Evolutionary conservation across 2,888 invertebrate species (phyloP), one percentile per base, ranked within the genome.

Genomic region (Tipula vernalis): DNA sequence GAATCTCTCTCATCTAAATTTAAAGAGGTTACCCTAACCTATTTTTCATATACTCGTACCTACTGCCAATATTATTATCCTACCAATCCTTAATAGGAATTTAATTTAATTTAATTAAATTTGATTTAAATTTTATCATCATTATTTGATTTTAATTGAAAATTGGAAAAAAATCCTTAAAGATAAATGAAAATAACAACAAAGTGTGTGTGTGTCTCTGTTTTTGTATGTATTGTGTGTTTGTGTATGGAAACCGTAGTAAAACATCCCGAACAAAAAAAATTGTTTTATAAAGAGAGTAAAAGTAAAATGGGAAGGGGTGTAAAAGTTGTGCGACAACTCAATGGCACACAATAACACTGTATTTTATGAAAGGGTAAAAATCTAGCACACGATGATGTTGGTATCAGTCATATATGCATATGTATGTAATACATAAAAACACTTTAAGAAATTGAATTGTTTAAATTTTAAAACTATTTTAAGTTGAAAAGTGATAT

Each of bases 31-130:
- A 28, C 71, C 71, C 71, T 71, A 28, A 18, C 71, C 71, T 71
- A 71, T 71, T 71, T 71, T 71, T 28, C 71, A 71, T 71, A 28
- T 71, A 71, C 28, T 28, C 28, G 28, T 28, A 28, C 71, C 28
- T 71, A 71, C 71, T 71, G 71, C 71, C 71, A 71, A 71, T 71
- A 71, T 71, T 71, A 71, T 71, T 71, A 71, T 71, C 71, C 71
- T 71, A 71, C 71, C 71, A 71, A 71, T 71, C 71, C 71, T 71
- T 71, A 71, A 71, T 71, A 71, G 71, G 71, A 71, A 71, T 71
- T 71, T 71, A 71, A 71, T 71, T 71, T 71, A 28, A 71, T 71
- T 71, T 71, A 71, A 71, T 71, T 71, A 71, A 71, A 71, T 71
- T 71, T 71, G 71, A 71, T 71, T 71, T 71, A 71, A 71, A 71